Evolutionary conservation across 2,888 invertebrate genomes (phyloP), one percentile per base, ranked within the genome.

Genomic region (Cantharis flavilabris): DNA sequence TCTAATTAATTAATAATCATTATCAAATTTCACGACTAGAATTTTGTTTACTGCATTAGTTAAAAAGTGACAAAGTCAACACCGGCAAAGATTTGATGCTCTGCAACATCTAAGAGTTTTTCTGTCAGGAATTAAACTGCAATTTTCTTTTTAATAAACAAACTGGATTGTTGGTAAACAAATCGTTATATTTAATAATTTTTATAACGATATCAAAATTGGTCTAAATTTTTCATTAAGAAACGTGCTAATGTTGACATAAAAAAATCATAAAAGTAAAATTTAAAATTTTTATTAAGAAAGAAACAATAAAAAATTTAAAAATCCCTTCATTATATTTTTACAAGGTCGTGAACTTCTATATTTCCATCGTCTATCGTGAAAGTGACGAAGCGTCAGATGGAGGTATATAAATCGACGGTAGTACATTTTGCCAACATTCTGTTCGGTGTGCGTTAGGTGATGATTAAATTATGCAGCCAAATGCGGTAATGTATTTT

Each of bases 401-500:
- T 49, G 64, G 20, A 69, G 69, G 16, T 73, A 73, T 73, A 73
- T 73, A 73, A 73, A 69, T 62, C 26, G 16, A 28, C 23, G 69
- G 28, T 69, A 23, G 23, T 20, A 26, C 23, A 73, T 26, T 73
- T 69, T 65, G 30, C 16, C 14, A 49, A 72, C 72, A 72, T 20
- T 72, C 49, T 65, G 72, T 71, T 71, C 28, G 9, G 71, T 71
- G 71, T 63, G 64, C 18, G 16, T 67, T 67, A 67, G 30, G 72
- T 64, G 18, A 65, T 16, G 16, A 71, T 18, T 26, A 14, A 65
- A 65, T 33, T 30, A 72, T 72, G 72, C 18, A 33, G 16, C 65
- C 18, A 33, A 65, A 69, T 28, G 33, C 62, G 73, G 73, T 73
- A 73, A 69, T 64, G 26, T 18, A 28, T 20, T 69, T 16, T 69